Conservation (phyloP, 2,113 vertebrate genomes). For the Zosterops borbonicus region DNA sequence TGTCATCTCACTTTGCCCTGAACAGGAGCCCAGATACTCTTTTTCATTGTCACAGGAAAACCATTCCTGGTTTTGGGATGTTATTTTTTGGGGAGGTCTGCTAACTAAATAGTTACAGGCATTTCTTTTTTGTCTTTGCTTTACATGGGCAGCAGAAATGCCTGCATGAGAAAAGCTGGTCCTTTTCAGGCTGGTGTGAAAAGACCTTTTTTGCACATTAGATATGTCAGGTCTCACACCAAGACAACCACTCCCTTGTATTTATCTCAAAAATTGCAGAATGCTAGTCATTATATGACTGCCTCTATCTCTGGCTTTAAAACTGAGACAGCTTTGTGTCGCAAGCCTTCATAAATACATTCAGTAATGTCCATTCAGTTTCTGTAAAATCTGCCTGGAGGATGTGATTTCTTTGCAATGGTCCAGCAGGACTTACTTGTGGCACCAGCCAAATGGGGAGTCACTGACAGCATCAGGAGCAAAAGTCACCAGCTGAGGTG, state of each 20-base stretch:
- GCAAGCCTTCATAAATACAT: neutral
- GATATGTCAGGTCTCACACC: neutral
- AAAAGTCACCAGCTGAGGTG: neutral
- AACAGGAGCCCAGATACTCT: neutral
- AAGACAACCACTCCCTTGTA: neutral
- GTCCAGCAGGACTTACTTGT: neutral
- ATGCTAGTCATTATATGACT: neutral
- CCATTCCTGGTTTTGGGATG: neutral
- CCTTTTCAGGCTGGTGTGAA: neutral
- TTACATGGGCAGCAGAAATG: neutral
- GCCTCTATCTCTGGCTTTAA: neutral
- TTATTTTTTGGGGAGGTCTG: neutral
- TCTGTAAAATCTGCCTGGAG: neutral
- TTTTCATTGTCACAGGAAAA: neutral
- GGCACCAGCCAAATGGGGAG: neutral
- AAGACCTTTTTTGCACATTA: neutral
- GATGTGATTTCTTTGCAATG: neutral
- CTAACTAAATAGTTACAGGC: neutral
- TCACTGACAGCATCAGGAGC: neutral
- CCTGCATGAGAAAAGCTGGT: neutral
- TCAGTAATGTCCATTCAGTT: neutral
- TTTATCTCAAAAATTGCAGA: neutral
- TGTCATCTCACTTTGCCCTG: neutral
- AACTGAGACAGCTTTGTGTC: neutral
- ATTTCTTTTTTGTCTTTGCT: neutral